Conservation (phyloP, 2,113 vertebrate species). For the Poeciliopsis occidentalis region DNA sequence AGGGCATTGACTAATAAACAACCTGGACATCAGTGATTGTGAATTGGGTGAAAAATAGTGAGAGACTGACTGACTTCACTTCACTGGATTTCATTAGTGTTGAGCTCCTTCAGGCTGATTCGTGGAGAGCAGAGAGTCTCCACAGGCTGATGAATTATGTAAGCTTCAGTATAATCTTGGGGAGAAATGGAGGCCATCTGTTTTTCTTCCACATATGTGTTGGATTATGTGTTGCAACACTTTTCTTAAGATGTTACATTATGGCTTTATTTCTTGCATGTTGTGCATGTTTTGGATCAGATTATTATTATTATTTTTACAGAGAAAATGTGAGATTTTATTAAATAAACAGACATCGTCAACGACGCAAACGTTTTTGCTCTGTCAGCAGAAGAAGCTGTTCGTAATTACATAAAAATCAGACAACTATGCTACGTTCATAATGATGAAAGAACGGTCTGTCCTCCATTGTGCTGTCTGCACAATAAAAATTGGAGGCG, state of each 20-base stretch:
- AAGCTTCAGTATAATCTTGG: constrained; percentile 34
- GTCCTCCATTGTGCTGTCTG: constrained; percentile 40
- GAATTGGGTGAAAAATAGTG: neutral
- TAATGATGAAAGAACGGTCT: constrained; percentile 51
- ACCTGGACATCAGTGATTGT: neutral
- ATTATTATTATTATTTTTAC: constrained; percentile 2
- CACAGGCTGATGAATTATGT: constrained; percentile 22
- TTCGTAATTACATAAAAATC: constrained; percentile 11
- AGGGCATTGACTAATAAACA: constrained; percentile 19
- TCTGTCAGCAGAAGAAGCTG: constrained; percentile 10
- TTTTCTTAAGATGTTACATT: constrained; percentile 31
- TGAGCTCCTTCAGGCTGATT: neutral
- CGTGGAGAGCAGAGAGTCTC: constrained; percentile 1
- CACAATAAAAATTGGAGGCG: constrained; percentile 12
- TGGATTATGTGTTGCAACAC: constrained; percentile 42
- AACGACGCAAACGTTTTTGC: constrained; percentile 4
- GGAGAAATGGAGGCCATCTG: constrained; percentile 31
- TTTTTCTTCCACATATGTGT: constrained; percentile 46
- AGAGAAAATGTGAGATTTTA: constrained; percentile 22
- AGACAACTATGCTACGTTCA: constrained; percentile 5
- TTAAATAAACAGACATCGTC: constrained; percentile 16
- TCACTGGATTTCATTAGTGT: constrained; percentile 27
- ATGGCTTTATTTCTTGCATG: constrained; percentile 20
- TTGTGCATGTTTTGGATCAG: constrained; percentile 15
- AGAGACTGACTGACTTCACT: constrained; percentile 3